Base-by-base conservation (phyloP, 2,888 invertebrate species). In the Andrena bucephala region DNA sequence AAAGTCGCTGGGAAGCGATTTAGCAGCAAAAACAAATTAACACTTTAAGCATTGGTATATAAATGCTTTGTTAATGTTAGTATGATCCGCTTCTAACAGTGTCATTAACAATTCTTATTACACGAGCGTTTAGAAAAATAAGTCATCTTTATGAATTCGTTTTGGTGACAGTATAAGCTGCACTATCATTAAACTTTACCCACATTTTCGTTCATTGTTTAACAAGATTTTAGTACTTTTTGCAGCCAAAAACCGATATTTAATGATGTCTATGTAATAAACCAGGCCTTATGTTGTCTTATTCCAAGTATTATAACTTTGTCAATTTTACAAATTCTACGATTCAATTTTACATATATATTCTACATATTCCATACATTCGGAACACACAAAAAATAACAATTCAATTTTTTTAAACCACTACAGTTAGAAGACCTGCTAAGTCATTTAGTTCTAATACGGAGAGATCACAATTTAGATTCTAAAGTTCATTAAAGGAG, bases 11-110 rank as follows among this genome's bases (percentile, higher is more conserved):
- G 7, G 20, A 77, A n/a, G 16, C 13, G 42, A 8, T 3, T 1
- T 52, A n/a, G 24, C 13, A 62, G 20, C 16, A 42, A 57, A 52
- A 27, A 31, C n/a, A 10, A 65, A 50, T 2, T 50, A 42, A 59
- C 31, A 29, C 20, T 66, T 69, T n/a, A 57, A 27, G 16, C 27
- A 13, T 57, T 48, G 57, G 42, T 68, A 75, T 78, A 76, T 50
- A 4, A 36, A 24, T 24, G n/a, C 2, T 33, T 13, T 0, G 20
- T 20, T 20, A 20, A 6, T 52, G 6, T 52, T 52, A 8, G 20
- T 52, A 52, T 8, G 6, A 20, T 20, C 20, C 20, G 20, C 16
- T 20, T 52, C 7, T 13, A 13, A 42, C 42, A 16, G 4, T 42
- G 42, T 42, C 16, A 13, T 42, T 1, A 42, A 42, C 13, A 42